Conservation (phyloP, 1,140 invertebrate genomes). For the Reticulitermes speratus region DNA sequence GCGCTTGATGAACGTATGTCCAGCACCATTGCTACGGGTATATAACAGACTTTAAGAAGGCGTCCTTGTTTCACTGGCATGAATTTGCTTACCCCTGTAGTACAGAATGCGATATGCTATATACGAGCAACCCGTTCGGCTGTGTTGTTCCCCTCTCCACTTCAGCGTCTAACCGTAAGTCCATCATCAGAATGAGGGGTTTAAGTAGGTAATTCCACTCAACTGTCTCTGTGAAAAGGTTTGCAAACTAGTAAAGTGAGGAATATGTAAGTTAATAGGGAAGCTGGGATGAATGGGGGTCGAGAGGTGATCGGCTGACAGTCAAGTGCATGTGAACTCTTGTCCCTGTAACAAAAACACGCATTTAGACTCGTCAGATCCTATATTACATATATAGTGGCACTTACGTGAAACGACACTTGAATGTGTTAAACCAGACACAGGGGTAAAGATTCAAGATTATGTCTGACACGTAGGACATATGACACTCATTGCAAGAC, state of each 20-base stretch:
- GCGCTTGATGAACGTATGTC: no score
- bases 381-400: neutral
- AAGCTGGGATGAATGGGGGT: neutral
- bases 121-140: neutral
- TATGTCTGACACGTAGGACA: neutral
- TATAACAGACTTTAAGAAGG: no score
- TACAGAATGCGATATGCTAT: neutral
- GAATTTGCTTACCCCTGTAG: no score
- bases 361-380: neutral
- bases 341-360: neutral
- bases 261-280: neutral
- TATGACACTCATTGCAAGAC: neutral
- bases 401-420: neutral
- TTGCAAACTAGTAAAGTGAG: neutral
- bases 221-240: neutral
- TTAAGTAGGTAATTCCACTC: neutral
- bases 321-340: neutral
- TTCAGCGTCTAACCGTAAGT: neutral
- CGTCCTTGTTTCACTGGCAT: no score
- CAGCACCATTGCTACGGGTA: no score
- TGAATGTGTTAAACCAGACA: neutral
- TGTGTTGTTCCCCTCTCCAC: neutral
- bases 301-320: neutral
- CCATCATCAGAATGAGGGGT: neutral
- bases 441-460: neutral